phyloP scores from a whole-genome alignment of 1,140 invertebrate genomes.

The Brachionus koreanus region DNA sequence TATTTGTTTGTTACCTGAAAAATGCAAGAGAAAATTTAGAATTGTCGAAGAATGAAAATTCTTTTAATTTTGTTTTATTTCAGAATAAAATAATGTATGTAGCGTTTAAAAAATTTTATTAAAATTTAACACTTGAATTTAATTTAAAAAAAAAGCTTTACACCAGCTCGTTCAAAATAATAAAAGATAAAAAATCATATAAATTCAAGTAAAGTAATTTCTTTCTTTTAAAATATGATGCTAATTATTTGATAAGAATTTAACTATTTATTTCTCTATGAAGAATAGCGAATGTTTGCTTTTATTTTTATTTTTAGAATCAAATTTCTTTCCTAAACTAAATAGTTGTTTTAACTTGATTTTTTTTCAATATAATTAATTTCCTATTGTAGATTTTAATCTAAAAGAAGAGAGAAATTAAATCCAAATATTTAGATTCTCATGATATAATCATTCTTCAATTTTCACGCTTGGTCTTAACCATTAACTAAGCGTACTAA shows the following conservation, averaged over 20 bases:
- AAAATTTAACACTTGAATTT: too few species aligned
- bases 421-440: background rate
- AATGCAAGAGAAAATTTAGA: background rate
- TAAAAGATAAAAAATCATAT: too few species aligned
- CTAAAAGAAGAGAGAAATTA: background rate
- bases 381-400: background rate
- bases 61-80: background rate
- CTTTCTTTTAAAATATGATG: too few species aligned
- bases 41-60: background rate
- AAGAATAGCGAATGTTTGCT: background rate
- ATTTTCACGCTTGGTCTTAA: too few species aligned
- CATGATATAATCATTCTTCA: too few species aligned
- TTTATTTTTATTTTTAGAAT: background rate
- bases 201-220: too few species aligned
- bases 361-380: background rate
- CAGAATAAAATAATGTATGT: background rate
- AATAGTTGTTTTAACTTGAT: too few species aligned
- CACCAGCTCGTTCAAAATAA: too few species aligned
- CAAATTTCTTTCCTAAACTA: background rate
- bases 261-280: background rate
- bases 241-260: background rate
- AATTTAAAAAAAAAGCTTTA: too few species aligned
- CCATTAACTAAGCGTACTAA: too few species aligned
- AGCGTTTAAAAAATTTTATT: background rate
- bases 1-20: background rate